phyloP scores from a whole-genome alignment of 1,140 invertebrate genomes.

The Microplitis demolitor region DNA sequence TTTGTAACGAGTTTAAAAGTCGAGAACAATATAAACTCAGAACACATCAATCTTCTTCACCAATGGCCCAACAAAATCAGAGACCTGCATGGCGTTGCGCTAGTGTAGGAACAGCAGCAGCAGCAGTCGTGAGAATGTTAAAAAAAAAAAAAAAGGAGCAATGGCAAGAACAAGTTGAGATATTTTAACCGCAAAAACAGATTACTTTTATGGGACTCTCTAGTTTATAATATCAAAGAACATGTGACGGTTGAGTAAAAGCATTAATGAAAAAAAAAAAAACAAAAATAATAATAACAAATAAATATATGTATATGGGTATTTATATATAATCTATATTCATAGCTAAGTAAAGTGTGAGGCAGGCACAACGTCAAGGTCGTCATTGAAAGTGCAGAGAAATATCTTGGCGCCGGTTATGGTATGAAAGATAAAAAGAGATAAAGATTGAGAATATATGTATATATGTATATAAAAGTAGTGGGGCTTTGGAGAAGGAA shows the following conservation, averaged over 20 bases:
- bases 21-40: background rate
- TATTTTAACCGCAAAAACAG: constrained; percentile 16
- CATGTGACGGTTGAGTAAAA: constrained; percentile 6
- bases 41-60: constrained; percentile 11
- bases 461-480: no score
- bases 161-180: background rate
- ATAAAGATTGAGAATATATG: no score
- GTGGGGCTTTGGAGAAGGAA: background rate
- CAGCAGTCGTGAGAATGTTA: background rate
- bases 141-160: background rate
- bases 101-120: background rate
- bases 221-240: constrained; percentile 5
- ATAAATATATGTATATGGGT: background rate
- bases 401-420: constrained; percentile 18
- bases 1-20: background rate
- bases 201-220: constrained; percentile 1
- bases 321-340: background rate
- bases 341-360: background rate
- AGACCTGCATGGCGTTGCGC: background rate
- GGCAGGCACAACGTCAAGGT: background rate
- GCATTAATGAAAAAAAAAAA: no score
- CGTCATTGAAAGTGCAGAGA: constrained; percentile 12
- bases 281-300: background rate
- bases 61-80: background rate
- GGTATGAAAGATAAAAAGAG: no score